Percentiles rank a stretch among this genome's conserved stretches.
These are phyloP conservation scores for Lycia hirtaria DNA, from an alignment of 2,888 invertebrate species.

Conservation along the genomic window DNA sequence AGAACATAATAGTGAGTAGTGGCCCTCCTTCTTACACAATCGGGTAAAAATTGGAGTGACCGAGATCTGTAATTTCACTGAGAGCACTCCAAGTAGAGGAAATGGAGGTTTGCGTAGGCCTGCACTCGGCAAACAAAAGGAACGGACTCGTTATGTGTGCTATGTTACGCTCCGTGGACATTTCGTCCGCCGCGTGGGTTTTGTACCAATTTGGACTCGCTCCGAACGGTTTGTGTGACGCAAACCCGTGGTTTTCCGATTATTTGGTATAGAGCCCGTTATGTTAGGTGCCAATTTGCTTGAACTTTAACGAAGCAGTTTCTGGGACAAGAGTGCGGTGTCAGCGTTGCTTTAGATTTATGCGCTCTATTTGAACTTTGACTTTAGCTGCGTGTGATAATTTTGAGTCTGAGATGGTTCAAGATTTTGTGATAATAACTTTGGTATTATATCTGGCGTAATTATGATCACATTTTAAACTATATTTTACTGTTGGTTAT, in stretches of 20 bases:
- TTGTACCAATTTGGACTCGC: constrained; percentile 60
- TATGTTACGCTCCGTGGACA: constrained; percentile 63
- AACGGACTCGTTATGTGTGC: constrained; percentile 59
- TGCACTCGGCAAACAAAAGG: constrained; percentile 47
- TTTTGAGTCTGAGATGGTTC: constrained; percentile 1
- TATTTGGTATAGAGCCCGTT: constrained; percentile 74
- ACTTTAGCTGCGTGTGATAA: constrained; percentile 21
- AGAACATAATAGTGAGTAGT: no score
- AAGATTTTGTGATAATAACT: constrained; percentile 1
- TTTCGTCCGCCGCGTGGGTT: constrained; percentile 59
- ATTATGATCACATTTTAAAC: no score
- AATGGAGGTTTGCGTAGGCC: constrained; percentile 38
- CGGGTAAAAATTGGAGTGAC: constrained; percentile 8
- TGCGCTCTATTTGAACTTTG: constrained; percentile 26
- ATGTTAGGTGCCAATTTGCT: constrained; percentile 60
- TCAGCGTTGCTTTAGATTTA: constrained; percentile 33
- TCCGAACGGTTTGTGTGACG: constrained; percentile 63
- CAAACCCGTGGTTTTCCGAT: constrained; percentile 68
- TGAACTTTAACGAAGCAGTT: constrained; percentile 40
- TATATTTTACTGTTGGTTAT: no score
- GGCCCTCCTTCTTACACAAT: no score
- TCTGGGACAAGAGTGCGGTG: constrained; percentile 36
- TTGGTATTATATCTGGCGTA: no score
- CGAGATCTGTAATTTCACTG: constrained; percentile 16
- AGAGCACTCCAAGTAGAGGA: constrained; percentile 34